phyloP scores from a whole-genome alignment of 2,113 vertebrate species.

The Pogonocichla stellata region DNA sequence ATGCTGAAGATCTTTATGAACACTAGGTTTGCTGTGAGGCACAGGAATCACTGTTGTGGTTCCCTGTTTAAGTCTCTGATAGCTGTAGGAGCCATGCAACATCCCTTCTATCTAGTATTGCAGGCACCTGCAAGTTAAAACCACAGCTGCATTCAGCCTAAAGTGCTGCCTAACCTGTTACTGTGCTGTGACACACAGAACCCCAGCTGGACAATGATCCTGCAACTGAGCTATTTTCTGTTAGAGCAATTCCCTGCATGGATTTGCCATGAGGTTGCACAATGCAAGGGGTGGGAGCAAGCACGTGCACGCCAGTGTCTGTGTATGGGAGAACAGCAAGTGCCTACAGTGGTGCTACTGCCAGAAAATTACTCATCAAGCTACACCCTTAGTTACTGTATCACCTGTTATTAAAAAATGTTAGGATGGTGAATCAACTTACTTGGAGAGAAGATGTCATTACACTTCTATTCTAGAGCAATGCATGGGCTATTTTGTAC shows the following conservation, averaged over 20 bases:
- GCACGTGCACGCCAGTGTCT: background rate
- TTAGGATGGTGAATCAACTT: background rate
- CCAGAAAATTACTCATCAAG: constrained; percentile 26
- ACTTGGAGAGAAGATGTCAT: background rate
- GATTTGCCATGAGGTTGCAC: background rate
- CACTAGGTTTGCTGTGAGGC: background rate
- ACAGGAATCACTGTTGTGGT: background rate
- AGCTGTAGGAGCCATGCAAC: background rate
- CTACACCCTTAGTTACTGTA: constrained; percentile 40
- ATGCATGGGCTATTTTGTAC: background rate
- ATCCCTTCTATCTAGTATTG: background rate
- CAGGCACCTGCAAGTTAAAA: background rate
- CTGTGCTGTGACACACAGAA: background rate
- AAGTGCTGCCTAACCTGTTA: background rate
- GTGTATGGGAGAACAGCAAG: background rate
- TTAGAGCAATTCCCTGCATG: background rate
- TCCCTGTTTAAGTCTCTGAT: background rate
- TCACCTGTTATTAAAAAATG: constrained; percentile 11
- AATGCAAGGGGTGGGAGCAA: background rate
- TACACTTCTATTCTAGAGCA: background rate
- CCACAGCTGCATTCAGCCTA: background rate
- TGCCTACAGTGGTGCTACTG: background rate
- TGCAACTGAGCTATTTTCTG: background rate
- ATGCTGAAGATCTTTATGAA: background rate
- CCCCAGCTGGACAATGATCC: background rate